Evolutionary conservation across 2,113 vertebrate genomes (phyloP), one percentile per base, ranked within the genome.

Genomic region (Nannobrachium achirus): DNA sequence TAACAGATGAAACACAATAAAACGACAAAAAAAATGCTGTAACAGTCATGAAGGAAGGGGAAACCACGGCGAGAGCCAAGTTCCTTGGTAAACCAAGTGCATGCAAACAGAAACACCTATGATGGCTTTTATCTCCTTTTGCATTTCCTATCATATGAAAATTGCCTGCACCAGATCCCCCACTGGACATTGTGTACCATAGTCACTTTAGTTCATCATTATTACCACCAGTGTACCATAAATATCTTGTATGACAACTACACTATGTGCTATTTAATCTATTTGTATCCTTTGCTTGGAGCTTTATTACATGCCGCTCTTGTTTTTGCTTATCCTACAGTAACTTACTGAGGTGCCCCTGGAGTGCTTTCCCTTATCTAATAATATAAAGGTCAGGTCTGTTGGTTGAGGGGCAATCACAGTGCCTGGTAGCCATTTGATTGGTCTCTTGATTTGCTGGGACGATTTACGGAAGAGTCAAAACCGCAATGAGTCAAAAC

Each of bases 41-140:
- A 66, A 63, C 20, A 50, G 45, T 10, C 33, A n/a, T 42, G 52
- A 71, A 0, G 7, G 2, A 13, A 76, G 49, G 18, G 62, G 15
- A 74, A 39, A 44, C n/a, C n/a, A n/a, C n/a, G n/a, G n/a, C n/a
- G n/a, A 52, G 57, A 70, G n/a, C 67, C 58, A 33, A 15, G 51
- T 77, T 67, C 45, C 38, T 60, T 79, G 10, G 60, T 55, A 68
- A 79, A 44, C 62, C 69, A 76, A 70, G 66, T 69, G 73, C 80
- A 79, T 80, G 82, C 82, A 75, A 42, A 33, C 50, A 71, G 16
- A 77, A 33, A 79, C 50, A 55, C 3, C 20, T n/a, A 56, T 56
- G 16, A 88, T 79, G 73, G 79, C 84, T 78, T 89, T 8, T 2
- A 8, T 52, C 59, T 83, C 76, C 74, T 76, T 78, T 68, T 66